Percentiles rank a stretch among this genome's conserved stretches.
phyloP scores from a whole-genome alignment of 1,140 invertebrate genomes.

The Drosophila orosa region DNA sequence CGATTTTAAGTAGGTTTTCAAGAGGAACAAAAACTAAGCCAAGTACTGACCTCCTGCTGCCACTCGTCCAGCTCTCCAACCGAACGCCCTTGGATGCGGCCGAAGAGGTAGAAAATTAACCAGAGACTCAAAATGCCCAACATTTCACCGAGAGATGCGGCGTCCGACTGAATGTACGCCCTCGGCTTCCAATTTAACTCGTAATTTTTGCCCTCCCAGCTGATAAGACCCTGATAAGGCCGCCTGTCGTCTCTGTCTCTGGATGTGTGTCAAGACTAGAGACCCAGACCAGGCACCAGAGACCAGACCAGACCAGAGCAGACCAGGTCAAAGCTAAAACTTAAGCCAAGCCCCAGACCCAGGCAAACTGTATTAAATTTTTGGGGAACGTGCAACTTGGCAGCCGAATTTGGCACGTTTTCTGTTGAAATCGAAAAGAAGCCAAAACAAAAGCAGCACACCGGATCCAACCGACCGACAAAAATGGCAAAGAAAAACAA shows the following conservation, averaged over 20 bases:
- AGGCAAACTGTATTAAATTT: slow-evolving; percentile 72
- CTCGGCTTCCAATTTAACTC: slow-evolving; percentile 3
- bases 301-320: slow-evolving; percentile 9
- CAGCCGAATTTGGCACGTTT: slow-evolving; percentile 73
- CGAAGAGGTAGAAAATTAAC: slow-evolving; percentile 42
- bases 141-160: slow-evolving; percentile 42
- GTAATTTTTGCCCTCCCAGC: neutral
- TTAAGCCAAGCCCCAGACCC: slow-evolving; percentile 38
- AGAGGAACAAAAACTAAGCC: neutral
- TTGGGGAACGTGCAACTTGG: slow-evolving; percentile 72
- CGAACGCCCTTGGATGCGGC: slow-evolving; percentile 48
- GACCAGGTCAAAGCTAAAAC: slow-evolving; percentile 42
- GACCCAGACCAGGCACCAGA: slow-evolving; percentile 7
- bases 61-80: slow-evolving; percentile 8
- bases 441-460: slow-evolving; percentile 41
- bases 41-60: slow-evolving; percentile 43
- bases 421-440: slow-evolving; percentile 74
- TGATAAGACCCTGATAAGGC: slow-evolving; percentile 50
- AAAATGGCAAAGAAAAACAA: slow-evolving; percentile 58
- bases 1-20: too few relatives aligned
- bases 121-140: slow-evolving; percentile 32
- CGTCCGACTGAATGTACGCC: slow-evolving; percentile 14
- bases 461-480: slow-evolving; percentile 20
- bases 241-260: neutral
- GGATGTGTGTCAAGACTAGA: slow-evolving; percentile 48